Conservation (phyloP, 2,113 vertebrate genomes). For the Machaerirhynchus nigripectus region DNA sequence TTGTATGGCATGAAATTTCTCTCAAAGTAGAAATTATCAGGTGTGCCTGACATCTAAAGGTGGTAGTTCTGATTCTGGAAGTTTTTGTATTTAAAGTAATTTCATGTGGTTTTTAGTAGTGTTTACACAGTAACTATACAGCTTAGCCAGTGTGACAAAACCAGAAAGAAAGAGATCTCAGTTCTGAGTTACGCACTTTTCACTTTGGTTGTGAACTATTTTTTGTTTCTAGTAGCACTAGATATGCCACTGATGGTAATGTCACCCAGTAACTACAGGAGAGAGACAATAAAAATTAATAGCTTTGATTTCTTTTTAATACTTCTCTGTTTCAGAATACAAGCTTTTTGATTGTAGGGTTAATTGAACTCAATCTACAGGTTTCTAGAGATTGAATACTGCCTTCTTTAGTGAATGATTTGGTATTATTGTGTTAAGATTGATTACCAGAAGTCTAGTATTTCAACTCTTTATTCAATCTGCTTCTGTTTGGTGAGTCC, state of each 20-base stretch:
- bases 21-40: not conserved
- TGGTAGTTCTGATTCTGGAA: not conserved
- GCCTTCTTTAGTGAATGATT: not conserved
- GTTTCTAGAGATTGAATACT: not conserved
- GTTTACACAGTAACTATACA: not conserved
- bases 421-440: not conserved
- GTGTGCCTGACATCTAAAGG: not conserved
- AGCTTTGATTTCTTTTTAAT: not conserved
- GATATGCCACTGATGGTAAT: not conserved
- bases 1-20: not conserved
- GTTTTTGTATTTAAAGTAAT: not conserved
- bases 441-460: not conserved
- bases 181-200: rapidly evolving
- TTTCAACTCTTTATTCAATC: not conserved
- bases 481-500: not conserved
- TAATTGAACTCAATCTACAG: not conserved
- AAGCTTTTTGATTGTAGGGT: not conserved
- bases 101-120: not conserved
- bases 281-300: not conserved
- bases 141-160: not conserved
- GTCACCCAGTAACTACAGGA: not conserved
- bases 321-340: not conserved
- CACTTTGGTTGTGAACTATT: not conserved
- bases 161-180: not conserved
- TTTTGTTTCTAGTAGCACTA: not conserved